Evolutionary conservation across 2,888 invertebrate species (phyloP), one percentile per base, ranked within the genome.

Genomic region (Ormyrus rosae): DNA sequence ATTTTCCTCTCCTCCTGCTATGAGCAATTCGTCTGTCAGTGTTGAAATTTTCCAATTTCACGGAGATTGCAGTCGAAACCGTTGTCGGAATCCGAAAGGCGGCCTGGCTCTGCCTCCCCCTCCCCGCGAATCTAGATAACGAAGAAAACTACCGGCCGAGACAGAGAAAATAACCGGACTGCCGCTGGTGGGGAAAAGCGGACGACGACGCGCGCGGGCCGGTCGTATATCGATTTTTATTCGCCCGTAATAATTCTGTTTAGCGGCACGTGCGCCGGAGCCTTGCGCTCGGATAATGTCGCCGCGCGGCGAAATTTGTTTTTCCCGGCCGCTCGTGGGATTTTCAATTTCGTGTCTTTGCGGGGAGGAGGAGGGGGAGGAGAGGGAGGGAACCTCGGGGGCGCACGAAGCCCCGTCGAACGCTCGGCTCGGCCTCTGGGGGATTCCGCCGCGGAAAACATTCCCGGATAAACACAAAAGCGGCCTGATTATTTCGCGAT

Each of bases 11-110:
- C 34, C 46, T 64, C 19, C 19, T 19, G 2, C 13, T 55, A 67
- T 77, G 63, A 77, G 77, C 81, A 72, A 81, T 73, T 73, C 81
- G 74, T 74, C 77, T 63, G 76, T 77, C 80, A 72, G 70, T 65
- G 72, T 70, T 78, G 78, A 81, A 81, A 81, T 78, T 78, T 81
- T 78, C 81, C 78, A 81, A 81, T 81, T 81, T 81, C 78, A 81
- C 81, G 81, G 78, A 81, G 78, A 81, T 81, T 78, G 78, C 69
- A 65, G 71, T 60, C 60, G 73, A 61, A 63, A 56, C 68, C 63
- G 71, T 67, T 64, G 72, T 64, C 79, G 70, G 74, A 70, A 74
- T 74, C 61, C 60, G 60, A 70, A 74, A 74, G 73, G 46, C 46
- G 53, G 11, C 9, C 9, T 2, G 53, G 53, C 8, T 19, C 0